Evolutionary conservation across 1,140 invertebrate genomes (phyloP).

Genomic region (Zaprionus vittiger): DNA sequence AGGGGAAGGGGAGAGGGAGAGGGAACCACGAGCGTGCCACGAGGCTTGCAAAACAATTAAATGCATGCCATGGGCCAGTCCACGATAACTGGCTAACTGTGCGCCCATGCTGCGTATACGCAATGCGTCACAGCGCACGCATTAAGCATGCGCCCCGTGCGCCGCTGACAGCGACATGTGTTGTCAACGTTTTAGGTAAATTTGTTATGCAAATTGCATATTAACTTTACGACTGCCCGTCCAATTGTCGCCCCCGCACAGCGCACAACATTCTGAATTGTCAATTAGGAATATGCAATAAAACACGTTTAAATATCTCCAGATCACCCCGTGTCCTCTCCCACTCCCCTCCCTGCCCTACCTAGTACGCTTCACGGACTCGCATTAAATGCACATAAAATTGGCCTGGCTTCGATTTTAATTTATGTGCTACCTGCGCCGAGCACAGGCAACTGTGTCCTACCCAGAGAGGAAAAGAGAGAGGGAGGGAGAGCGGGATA

Average conservation of each 20-base stretch:
- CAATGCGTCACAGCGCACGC: slow-evolving; percentile 32
- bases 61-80: slow-evolving; percentile 51
- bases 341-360: background rate
- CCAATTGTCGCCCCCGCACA: slow-evolving; percentile 36
- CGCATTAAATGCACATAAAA: slow-evolving; percentile 68
- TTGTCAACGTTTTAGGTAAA: slow-evolving; percentile 76
- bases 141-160: slow-evolving; percentile 55
- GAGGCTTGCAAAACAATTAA: slow-evolving; percentile 65
- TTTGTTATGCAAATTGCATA: slow-evolving; percentile 83
- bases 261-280: slow-evolving; percentile 67
- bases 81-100: background rate
- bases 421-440: slow-evolving; percentile 60
- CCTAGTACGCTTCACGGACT: slow-evolving; percentile 38
- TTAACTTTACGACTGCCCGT: slow-evolving; percentile 75
- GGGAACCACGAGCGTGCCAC: background rate
- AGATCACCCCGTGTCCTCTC: slow-evolving; percentile 8
- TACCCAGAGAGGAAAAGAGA: background rate
- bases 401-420: slow-evolving; percentile 66
- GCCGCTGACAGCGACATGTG: slow-evolving; percentile 57
- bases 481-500: background rate
- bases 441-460: slow-evolving; percentile 10
- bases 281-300: slow-evolving; percentile 61
- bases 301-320: slow-evolving; percentile 30
- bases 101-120: slow-evolving; percentile 62
- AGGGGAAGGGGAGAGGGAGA: background rate